Conservation (phyloP, 2,888 invertebrate genomes). For the Diarsia rubi region DNA sequence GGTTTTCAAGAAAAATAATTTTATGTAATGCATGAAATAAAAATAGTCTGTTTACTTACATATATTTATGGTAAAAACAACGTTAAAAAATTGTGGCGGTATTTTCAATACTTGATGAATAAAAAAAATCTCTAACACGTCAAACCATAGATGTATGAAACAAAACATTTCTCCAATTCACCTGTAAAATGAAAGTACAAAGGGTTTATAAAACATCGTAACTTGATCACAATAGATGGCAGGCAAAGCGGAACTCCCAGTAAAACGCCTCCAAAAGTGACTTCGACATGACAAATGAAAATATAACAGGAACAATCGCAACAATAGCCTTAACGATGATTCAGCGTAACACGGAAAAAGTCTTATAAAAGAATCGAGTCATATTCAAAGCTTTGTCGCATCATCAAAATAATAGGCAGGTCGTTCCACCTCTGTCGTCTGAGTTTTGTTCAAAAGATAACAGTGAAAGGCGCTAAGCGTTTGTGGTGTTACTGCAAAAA, state of each 20-base stretch:
- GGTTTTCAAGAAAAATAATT: neutral
- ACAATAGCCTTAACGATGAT: slow-evolving; percentile 71
- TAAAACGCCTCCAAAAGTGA: slow-evolving; percentile 29
- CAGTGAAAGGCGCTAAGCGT: slow-evolving; percentile 70
- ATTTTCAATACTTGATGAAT: neutral
- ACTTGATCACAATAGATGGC: slow-evolving; percentile 12
- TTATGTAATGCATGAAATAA: neutral
- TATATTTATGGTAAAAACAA: neutral
- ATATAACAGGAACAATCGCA: slow-evolving; percentile 61
- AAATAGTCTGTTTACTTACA: neutral
- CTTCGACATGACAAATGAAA: slow-evolving; percentile 37
- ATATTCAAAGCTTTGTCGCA: slow-evolving; percentile 81
- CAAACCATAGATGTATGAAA: neutral
- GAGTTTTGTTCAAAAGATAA: slow-evolving; percentile 78
- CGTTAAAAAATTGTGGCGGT: neutral
- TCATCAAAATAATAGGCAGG: slow-evolving; percentile 83
- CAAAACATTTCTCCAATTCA: neutral
- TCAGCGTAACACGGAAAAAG: slow-evolving; percentile 70
- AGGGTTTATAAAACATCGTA: neutral
- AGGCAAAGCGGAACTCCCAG: slow-evolving; percentile 15
- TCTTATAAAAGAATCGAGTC: slow-evolving; percentile 74
- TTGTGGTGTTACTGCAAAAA: slow-evolving; percentile 67
- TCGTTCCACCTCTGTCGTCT: slow-evolving; percentile 78
- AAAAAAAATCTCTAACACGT: too few species aligned
- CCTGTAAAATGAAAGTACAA: neutral